Evolutionary conservation across 2,888 invertebrate species (phyloP), one percentile per base, ranked within the genome.

Genomic region (Alitta virens): DNA sequence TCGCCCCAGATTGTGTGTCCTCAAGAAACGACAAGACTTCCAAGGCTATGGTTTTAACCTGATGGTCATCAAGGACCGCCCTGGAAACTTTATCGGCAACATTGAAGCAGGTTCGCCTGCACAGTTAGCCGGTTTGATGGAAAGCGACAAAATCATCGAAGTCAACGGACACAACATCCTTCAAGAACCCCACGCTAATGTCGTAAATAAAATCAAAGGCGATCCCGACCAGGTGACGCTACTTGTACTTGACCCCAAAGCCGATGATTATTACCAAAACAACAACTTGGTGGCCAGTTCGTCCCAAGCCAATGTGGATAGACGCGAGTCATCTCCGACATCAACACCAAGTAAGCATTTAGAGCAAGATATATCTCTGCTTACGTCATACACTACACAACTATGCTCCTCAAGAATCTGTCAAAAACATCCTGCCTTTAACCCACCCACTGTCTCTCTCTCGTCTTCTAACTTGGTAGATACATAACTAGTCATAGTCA

Each of bases 1-100:
- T 7, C 26, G 27, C 27, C 57, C 57, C 14, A 25, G 57, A 7
- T 18, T 57, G 21, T 49, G 49, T 27, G 2, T 27, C 27, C 57
- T 67, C 14, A 38, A 49, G 25, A 94, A 94, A 85, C 90, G 91
- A 85, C 87, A 90, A 60, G 88, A 90, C 80, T 94, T 93, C 83
- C 94, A 94, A 83, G 96, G 96, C 43, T 97, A 95, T 81, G 97
- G 97, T 16, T 97, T 97, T 84, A 96, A 96, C 84, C 85, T 97
- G 70, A 95, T 95, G 84, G 94, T 95, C 49, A 95, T 95, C 83
- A 93, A 93, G 80, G 89, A 90, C 67, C 92, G 92, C 80, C 89
- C 89, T 18, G 94, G 94, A 42, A 94, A 94, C 83, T 93, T 89
- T 81, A 92, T 95, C 78, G 94, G 94, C 46, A 18, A 12, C 5